These are phyloP conservation scores for Cyprinodon tularosa DNA, from an alignment of 2,113 vertebrate species.

Conservation along the genomic window DNA sequence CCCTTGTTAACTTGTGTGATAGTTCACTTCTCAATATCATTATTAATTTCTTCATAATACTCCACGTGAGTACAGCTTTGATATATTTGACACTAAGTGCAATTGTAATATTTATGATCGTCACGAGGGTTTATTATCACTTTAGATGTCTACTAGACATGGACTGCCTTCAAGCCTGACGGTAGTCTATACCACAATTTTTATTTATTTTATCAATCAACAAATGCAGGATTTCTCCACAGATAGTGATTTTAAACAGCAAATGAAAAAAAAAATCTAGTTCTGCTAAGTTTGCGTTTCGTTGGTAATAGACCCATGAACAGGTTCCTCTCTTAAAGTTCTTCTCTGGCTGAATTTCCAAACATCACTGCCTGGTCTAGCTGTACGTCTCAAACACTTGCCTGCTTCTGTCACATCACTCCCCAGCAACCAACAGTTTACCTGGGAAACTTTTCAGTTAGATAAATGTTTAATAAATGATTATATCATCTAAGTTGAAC, in stretches of 20 bases:
- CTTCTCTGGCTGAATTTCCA: no score
- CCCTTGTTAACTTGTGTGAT: background rate
- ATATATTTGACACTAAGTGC: background rate
- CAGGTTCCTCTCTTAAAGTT: background rate
- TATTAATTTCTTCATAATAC: background rate
- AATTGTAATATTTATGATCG: background rate
- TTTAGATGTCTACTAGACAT: no score
- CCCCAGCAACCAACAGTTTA: background rate
- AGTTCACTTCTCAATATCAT: background rate
- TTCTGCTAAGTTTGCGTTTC: background rate
- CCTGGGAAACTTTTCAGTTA: background rate
- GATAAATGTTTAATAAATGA: background rate
- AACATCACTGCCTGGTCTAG: no score
- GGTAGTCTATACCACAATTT: background rate
- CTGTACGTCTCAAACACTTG: no score
- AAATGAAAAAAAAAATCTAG: background rate
- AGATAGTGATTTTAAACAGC: background rate
- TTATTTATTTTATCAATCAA: background rate
- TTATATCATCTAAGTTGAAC: background rate
- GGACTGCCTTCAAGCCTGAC: background rate
- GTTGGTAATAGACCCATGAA: background rate
- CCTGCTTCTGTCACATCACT: background rate
- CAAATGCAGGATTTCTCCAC: background rate
- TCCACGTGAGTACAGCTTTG: background rate
- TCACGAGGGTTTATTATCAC: background rate